phyloP scores from a whole-genome alignment of 2,797 vertebrate species.

The Crenuchus spilurus region DNA sequence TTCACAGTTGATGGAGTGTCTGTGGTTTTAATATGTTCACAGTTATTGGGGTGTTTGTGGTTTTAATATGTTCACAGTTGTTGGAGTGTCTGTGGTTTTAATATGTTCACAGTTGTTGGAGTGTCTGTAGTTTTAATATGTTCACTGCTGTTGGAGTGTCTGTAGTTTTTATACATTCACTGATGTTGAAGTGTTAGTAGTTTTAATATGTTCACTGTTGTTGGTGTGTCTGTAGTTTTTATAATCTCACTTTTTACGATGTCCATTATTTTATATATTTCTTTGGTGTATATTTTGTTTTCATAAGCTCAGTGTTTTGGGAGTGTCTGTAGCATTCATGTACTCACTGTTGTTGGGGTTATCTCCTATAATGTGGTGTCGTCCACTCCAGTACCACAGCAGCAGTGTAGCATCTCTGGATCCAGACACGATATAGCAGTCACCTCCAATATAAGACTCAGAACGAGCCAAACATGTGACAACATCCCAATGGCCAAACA shows the following conservation, averaged over 20 bases:
- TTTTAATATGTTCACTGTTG: background rate
- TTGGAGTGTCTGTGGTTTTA: too few relatives aligned
- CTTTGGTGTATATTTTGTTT: background rate
- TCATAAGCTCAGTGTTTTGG: background rate
- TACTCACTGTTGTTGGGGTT: conserved; percentile 98
- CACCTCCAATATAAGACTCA: conserved; percentile 96
- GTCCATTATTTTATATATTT: too few relatives aligned
- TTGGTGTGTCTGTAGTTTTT: background rate
- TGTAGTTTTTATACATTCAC: too few relatives aligned
- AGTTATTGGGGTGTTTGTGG: too few relatives aligned
- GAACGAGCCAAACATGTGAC: conserved; percentile 96
- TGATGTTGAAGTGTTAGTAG: too few relatives aligned
- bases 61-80: too few relatives aligned
- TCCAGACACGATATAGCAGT: conserved; percentile 97
- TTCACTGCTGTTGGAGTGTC: too few relatives aligned
- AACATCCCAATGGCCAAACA: conserved; percentile 98
- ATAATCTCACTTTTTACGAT: background rate
- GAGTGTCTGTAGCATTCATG: background rate
- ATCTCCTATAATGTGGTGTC: conserved; percentile 97
- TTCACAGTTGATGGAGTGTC: too few relatives aligned
- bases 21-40: too few relatives aligned
- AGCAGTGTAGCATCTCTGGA: conserved; percentile 94
- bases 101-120: too few relatives aligned
- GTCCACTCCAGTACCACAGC: conserved; percentile 98
- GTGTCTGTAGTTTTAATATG: too few relatives aligned